Evolutionary conservation across 2,113 vertebrate species (phyloP).

Genomic region (Pterocles gutturalis): DNA sequence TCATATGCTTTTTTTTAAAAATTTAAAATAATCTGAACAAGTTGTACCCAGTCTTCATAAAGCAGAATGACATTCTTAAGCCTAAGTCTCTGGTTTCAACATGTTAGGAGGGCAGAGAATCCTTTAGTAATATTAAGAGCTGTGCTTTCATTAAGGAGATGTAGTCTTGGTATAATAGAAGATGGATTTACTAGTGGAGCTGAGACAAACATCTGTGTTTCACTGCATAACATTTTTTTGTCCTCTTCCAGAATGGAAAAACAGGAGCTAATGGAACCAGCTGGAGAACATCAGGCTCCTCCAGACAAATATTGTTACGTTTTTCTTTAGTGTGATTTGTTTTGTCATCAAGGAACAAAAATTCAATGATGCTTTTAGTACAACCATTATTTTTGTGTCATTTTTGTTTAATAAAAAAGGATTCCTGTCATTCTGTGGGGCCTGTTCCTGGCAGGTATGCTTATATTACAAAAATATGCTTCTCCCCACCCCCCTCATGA

Average conservation of each 20-base stretch:
- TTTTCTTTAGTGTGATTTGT: not conserved
- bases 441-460: not conserved
- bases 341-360: not conserved
- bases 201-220: not conserved
- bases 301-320: not conserved
- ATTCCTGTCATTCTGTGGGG: not conserved
- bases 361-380: not conserved
- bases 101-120: not conserved
- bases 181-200: not conserved
- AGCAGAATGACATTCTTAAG: not conserved
- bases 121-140: not conserved
- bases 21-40: not conserved
- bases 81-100: not conserved
- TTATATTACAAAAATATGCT: not conserved
- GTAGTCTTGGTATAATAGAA: not conserved
- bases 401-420: not conserved
- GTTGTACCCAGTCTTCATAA: not conserved
- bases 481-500: not conserved
- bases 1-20: not conserved
- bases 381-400: not conserved
- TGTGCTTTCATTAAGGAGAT: not conserved
- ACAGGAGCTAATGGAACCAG: not conserved
- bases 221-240: not conserved
- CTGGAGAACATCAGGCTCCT: not conserved
- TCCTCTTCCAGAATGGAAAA: not conserved